These are phyloP conservation scores for Drosophila limbata DNA, from an alignment of 2,888 invertebrate genomes.

Conservation along the genomic window DNA sequence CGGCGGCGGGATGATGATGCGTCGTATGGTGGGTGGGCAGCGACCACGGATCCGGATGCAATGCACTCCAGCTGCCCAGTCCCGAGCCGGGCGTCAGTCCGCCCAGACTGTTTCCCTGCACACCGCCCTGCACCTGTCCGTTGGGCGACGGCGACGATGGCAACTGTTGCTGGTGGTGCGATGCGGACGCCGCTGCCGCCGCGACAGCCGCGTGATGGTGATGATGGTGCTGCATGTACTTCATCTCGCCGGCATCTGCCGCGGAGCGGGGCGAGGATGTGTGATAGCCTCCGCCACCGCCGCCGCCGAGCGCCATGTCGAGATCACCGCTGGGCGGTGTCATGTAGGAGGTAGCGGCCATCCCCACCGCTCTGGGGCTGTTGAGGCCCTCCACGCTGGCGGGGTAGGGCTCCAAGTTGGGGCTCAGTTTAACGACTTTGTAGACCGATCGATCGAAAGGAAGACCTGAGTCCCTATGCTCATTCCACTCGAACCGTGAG, in stretches of 20 bases:
- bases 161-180: conserved; percentile 87
- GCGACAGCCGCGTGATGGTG: conserved; percentile 92
- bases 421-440: conserved; percentile 86
- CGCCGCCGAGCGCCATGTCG: conserved; percentile 90
- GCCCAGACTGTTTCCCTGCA: conserved; percentile 75
- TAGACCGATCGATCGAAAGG: conserved; percentile 85
- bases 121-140: conserved; percentile 85
- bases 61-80: conserved; percentile 90
- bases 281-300: conserved; percentile 89
- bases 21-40: conserved; percentile 90
- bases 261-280: conserved; percentile 92
- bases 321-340: conserved; percentile 93
- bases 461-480: conserved; percentile 85
- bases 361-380: conserved; percentile 91
- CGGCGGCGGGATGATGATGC: conserved; percentile 89
- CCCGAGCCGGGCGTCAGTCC: conserved; percentile 83
- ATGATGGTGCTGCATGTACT: conserved; percentile 95
- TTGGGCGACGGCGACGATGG: conserved; percentile 89
- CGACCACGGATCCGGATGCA: conserved; percentile 94
- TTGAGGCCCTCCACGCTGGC: conserved; percentile 86
- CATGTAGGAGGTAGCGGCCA: conserved; percentile 98
- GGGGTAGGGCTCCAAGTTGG: conserved; percentile 86
- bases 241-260: conserved; percentile 96
- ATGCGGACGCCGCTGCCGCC: conserved; percentile 87
- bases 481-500: conserved; percentile 86